Conservation (phyloP, 2,113 vertebrate species). For the Tyrannus savana region DNA sequence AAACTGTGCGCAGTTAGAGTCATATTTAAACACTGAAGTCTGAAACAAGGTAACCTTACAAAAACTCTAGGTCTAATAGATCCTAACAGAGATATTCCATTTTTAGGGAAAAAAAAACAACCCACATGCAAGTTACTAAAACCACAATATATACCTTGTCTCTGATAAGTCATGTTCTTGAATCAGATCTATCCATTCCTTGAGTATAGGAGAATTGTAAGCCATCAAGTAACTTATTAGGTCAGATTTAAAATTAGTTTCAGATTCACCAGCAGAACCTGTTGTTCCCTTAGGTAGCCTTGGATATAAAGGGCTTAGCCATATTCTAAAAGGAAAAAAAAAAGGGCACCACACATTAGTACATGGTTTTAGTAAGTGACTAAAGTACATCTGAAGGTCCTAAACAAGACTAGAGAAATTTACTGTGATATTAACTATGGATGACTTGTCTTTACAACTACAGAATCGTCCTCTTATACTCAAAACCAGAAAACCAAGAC, state of each 20-base stretch:
- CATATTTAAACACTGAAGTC: neutral
- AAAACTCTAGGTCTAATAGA: neutral
- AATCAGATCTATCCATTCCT: conserved; percentile 88
- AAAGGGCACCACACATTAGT: neutral
- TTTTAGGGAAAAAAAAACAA: neutral
- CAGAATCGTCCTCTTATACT: neutral
- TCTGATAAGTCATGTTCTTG: conserved; percentile 91
- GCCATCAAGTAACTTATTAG: conserved; percentile 87
- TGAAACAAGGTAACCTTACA: neutral
- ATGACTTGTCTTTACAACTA: neutral
- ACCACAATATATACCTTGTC: conserved; percentile 77
- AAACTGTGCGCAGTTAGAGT: neutral
- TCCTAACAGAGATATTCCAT: neutral
- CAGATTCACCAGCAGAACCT: conserved; percentile 83
- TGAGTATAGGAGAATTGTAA: conserved; percentile 82
- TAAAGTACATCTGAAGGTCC: neutral
- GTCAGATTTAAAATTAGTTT: conserved; percentile 91
- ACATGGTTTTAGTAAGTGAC: neutral
- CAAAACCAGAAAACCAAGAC: neutral
- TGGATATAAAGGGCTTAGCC: conserved; percentile 94
- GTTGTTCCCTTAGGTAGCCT: conserved; percentile 76
- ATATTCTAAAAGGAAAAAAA: conserved; percentile 79
- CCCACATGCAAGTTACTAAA: neutral
- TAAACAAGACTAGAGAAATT: neutral
- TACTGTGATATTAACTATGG: neutral